Evolutionary conservation across 1,140 invertebrate genomes (phyloP).

Genomic region (Cydia fagiglandana): DNA sequence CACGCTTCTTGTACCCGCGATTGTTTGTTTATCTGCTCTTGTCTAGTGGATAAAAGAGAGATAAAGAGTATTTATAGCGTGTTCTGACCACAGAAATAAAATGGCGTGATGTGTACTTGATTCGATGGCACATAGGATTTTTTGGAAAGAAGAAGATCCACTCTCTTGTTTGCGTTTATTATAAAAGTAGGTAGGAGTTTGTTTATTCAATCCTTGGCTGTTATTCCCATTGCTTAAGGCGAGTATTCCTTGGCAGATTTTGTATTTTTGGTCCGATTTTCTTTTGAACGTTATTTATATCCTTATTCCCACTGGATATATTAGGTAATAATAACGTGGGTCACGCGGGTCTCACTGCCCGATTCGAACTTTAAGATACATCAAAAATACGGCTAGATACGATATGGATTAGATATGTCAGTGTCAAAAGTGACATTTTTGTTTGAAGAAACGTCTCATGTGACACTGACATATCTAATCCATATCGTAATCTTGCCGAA

Average conservation of each 20-base stretch:
- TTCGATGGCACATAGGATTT: not conserved
- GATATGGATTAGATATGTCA: too few relatives aligned
- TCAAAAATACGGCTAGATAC: too few relatives aligned
- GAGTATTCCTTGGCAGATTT: not conserved
- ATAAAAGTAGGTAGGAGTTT: slow-evolving; percentile 54
- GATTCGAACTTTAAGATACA: too few relatives aligned
- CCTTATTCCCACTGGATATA: too few relatives aligned
- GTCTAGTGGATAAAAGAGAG: slow-evolving; percentile 55
- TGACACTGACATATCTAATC: too few relatives aligned
- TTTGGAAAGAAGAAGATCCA: not conserved
- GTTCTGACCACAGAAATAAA: slow-evolving; percentile 33
- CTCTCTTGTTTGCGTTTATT: slow-evolving; percentile 55
- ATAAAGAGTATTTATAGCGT: slow-evolving; percentile 68
- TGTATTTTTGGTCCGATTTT: not conserved
- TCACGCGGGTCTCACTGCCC: too few relatives aligned
- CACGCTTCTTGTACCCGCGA: slow-evolving; percentile 29
- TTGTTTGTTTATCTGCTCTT: slow-evolving; percentile 49
- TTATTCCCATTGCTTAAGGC: slow-evolving; percentile 41
- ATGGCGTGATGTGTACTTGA: not conserved
- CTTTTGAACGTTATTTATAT: too few relatives aligned
- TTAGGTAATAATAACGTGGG: too few relatives aligned
- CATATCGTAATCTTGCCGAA: too few relatives aligned
- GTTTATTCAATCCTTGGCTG: slow-evolving; percentile 41
- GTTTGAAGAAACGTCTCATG: too few relatives aligned
- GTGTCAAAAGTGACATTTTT: too few relatives aligned